Percentiles rank a stretch among this genome's conserved stretches.
phyloP scores from a whole-genome alignment of 2,888 invertebrate species.

The Alloscopus bannaensis region DNA sequence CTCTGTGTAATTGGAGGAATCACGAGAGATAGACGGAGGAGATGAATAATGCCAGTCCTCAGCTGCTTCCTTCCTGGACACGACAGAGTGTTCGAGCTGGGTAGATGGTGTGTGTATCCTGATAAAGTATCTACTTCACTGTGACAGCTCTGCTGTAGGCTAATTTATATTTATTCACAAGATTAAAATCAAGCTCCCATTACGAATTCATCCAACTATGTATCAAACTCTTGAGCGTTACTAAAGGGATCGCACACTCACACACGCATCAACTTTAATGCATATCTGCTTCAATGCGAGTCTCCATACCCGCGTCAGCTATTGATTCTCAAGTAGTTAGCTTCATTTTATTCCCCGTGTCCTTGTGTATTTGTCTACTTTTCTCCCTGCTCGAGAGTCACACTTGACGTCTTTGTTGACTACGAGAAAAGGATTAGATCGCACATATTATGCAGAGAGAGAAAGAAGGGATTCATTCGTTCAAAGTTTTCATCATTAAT shows the following conservation, averaged over 20 bases:
- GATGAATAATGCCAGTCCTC: constrained; percentile 61
- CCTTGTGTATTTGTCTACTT: no score
- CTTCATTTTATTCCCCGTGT: no score
- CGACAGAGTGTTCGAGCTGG: background rate
- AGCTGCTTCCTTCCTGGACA: constrained; percentile 61
- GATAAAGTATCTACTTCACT: constrained; percentile 26
- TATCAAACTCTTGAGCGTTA: background rate
- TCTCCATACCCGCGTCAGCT: no score
- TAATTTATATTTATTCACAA: constrained; percentile 59
- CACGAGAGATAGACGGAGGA: constrained; percentile 56
- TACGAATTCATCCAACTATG: constrained; percentile 42
- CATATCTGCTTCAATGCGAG: no score
- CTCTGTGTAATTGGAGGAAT: constrained; percentile 54
- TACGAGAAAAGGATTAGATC: no score
- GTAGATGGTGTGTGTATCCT: constrained; percentile 26
- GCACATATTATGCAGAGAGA: no score
- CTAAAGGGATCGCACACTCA: background rate
- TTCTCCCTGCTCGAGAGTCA: no score
- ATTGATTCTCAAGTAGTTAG: no score
- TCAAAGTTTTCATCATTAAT: no score
- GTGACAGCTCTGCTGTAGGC: constrained; percentile 28
- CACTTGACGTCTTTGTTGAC: no score
- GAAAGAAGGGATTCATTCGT: no score
- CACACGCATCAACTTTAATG: background rate
- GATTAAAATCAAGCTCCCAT: constrained; percentile 52